Evolutionary conservation across 2,888 invertebrate genomes (phyloP), one percentile per base, ranked within the genome.

Genomic region (Scaptomyza reducta): DNA sequence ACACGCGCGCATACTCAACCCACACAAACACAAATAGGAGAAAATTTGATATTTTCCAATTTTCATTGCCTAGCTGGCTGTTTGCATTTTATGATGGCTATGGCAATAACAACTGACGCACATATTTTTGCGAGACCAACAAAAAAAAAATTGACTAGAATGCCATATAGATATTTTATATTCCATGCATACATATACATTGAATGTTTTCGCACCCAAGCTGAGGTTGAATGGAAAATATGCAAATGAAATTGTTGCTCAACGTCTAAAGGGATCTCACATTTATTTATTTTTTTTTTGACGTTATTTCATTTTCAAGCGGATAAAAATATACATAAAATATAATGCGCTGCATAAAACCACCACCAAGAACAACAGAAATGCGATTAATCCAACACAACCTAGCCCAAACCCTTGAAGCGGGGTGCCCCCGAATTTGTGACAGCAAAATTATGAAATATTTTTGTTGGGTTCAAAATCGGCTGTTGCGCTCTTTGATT

Each of bases 241-340:
- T 83, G 83, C 83, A 83, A 83, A 83, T 83, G 77, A 83, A 83
- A 78, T 83, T 83, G 82, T 84, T 83, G 77, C 83, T 80, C 83
- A 79, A 83, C 77, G 74, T 72, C 77, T 66, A 65, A 60, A 47
- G 69, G 63, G 69, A 63, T 40, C 22, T 6, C 33, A 45, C 50
- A 33, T 14, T 14, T 38, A 63, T 60, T 61, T 70, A 40, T 14
- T 38, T 65, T 60, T 14, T 38, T 65, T 60, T 61, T 70, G 55
- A 58, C 66, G 68, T 58, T 83, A 79, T 83, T 84, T 77, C 77
- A 73, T 81, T 79, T 78, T 67, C 54, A 71, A 69, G 77, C 66
- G 70, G 71, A 79, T 82, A 70, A 75, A 73, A 72, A 72, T 65
- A 68, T 56, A 42, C 74, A 64, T 63, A 64, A 74, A 74, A 74